Conservation (phyloP, 35 echinoderm and acorn worm species). For the Ophiothrix spiculata region DNA sequence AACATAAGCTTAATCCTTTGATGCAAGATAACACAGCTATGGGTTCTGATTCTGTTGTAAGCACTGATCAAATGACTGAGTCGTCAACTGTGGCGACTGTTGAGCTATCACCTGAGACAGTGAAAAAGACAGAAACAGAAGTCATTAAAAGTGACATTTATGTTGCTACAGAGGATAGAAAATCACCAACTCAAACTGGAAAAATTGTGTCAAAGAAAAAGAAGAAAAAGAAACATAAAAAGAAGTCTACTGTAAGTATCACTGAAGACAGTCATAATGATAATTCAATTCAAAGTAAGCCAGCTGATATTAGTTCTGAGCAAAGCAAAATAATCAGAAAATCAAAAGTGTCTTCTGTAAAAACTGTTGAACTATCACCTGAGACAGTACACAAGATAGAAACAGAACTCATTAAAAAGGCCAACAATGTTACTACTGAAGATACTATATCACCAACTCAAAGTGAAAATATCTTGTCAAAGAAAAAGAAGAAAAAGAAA, state of each 20-base stretch:
- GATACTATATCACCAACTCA: background rate
- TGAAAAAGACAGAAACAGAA: background rate
- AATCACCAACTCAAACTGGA: background rate
- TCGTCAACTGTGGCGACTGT: no score
- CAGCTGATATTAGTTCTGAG: no score
- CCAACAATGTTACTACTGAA: background rate
- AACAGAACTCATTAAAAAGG: background rate
- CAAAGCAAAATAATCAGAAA: no score
- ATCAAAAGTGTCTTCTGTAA: no score
- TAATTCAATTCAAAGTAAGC: no score
- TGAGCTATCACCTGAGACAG: background rate
- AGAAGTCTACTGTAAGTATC: no score
- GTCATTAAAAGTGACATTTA: background rate
- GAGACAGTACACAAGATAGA: background rate
- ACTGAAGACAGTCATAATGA: no score
- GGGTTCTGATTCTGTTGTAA: no score
- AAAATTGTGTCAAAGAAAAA: background rate
- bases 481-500: background rate
- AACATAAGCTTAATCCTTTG: no score
- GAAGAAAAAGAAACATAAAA: background rate
- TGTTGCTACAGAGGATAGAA: background rate
- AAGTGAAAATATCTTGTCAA: background rate
- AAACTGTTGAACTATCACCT: background rate
- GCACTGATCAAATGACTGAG: no score
- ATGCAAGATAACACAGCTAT: no score